Evolutionary conservation across 2,113 vertebrate species (phyloP), one percentile per base, ranked within the genome.

Genomic region (Cervus canadensis): DNA sequence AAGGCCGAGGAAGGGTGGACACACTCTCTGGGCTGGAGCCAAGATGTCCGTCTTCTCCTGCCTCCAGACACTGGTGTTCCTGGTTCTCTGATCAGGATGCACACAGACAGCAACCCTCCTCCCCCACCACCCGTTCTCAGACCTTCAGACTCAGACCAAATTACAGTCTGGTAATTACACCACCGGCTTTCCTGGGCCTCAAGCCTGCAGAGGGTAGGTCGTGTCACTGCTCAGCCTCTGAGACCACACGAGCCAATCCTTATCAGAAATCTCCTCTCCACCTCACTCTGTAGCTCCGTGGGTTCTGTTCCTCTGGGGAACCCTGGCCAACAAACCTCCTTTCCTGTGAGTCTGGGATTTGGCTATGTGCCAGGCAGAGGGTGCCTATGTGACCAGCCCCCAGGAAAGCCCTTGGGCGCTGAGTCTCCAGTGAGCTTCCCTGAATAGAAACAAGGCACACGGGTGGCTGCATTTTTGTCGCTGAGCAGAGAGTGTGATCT

Each of bases 241-340:
- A 1, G 19, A 19, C 4, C 16, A 0, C 45, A 21, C 2, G 0
- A 52, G 78, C 76, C 45, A 2, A 10, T 5, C n/a, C 78, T 45
- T 2, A 23, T 7, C 28, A 13, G 13, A 25, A 23, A 6, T 11
- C 71, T 79, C 71, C 52, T 48, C 40, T n/a, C 8, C 45, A 1
- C 57, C 25, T 15, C 54, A 3, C 0, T 30, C 11, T 5, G 7
- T 21, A n/a, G 26, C 40, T 86, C 84, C 0, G 0, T 1, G 6
- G 48, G 33, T 5, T 52, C 59, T 23, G 16, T 4, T 43, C 64
- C 45, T 54, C 79, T 7, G 50, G 78, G 60, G 90, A 83, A 40
- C 19, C 8, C 91, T 48, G 84, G 62, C 28, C 43, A 8, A n/a
- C 3, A 26, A 7, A 17, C 21, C 76, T 4, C 45, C 71, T 21